These are phyloP conservation scores for Hyperoplus lanceolatus DNA, from an alignment of 2,797 vertebrate species.

Conservation along the genomic window DNA sequence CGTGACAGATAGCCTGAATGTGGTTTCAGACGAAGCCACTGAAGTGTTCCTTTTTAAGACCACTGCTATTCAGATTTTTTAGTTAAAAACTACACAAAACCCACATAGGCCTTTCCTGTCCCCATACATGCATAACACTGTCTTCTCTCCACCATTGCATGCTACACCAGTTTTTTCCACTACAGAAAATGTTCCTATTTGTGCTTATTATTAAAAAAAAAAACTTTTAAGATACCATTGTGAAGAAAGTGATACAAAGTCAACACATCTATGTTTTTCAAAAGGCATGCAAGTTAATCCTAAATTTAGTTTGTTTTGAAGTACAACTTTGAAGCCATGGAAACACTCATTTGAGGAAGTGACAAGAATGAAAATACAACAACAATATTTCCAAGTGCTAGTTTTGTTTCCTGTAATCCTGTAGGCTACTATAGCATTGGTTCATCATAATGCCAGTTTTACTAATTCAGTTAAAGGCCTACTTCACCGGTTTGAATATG, in stretches of 20 bases:
- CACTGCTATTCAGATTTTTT: neutral
- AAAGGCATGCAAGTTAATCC: neutral
- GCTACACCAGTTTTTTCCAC: neutral
- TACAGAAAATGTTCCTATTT: neutral
- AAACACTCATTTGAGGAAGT: conserved; percentile 43
- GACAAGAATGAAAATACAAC: conserved; percentile 32
- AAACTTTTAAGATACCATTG: neutral
- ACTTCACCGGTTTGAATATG: no score
- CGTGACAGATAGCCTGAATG: neutral
- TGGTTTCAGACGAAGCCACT: conserved; percentile 6
- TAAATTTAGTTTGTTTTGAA: neutral
- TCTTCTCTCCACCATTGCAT: no score
- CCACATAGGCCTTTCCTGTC: neutral
- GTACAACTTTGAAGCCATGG: conserved; percentile 29
- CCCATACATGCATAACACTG: neutral
- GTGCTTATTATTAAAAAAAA: neutral
- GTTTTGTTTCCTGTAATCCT: conserved; percentile 53
- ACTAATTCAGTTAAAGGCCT: neutral
- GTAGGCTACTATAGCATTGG: neutral
- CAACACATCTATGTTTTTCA: neutral
- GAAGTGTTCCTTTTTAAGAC: neutral
- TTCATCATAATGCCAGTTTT: neutral
- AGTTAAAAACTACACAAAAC: neutral
- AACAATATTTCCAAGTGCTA: neutral
- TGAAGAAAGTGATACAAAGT: neutral